A percentile compares a stretch with the other conserved stretches of the same genome.
These are phyloP conservation scores for Acrocyrtus sp. DNA, from an alignment of 2,888 invertebrate genomes.

Conservation along the genomic window DNA sequence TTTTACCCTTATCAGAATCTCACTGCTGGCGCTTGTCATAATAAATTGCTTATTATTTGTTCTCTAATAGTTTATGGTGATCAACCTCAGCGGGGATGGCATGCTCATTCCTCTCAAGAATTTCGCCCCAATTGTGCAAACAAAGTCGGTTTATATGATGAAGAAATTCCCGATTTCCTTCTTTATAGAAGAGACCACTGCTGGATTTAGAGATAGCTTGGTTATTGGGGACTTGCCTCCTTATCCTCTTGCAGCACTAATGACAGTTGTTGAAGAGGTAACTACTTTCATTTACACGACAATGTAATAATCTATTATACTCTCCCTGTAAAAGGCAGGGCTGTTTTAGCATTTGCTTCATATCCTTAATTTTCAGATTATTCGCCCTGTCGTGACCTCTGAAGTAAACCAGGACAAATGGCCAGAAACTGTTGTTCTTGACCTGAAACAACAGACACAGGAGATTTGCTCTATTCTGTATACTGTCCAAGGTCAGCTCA, in stretches of 20 bases:
- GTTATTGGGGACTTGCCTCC: conserved; percentile 88
- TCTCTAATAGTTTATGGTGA: conserved; percentile 71
- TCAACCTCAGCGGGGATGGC: conserved; percentile 76
- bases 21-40: too few species aligned
- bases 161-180: conserved; percentile 73
- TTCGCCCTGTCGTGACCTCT: conserved; percentile 74
- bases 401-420: conserved; percentile 61
- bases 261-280: conserved; percentile 90
- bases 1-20: too few species aligned
- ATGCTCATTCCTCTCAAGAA: conserved; percentile 85
- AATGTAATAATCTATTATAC: neutral
- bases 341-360: too few species aligned
- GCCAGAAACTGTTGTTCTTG: conserved; percentile 67
- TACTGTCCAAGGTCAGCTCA: conserved; percentile 92
- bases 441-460: conserved; percentile 91
- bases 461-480: conserved; percentile 92
- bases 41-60: neutral
- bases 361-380: conserved; percentile 70
- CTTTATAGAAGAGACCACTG: conserved; percentile 72
- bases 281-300: too few species aligned
- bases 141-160: conserved; percentile 84
- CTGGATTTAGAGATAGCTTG: conserved; percentile 73
- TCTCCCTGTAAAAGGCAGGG: neutral
- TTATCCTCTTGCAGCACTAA: conserved; percentile 89
- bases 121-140: conserved; percentile 74